phyloP scores from a whole-genome alignment of 1,140 invertebrate species.

The Dreissena polymorpha region DNA sequence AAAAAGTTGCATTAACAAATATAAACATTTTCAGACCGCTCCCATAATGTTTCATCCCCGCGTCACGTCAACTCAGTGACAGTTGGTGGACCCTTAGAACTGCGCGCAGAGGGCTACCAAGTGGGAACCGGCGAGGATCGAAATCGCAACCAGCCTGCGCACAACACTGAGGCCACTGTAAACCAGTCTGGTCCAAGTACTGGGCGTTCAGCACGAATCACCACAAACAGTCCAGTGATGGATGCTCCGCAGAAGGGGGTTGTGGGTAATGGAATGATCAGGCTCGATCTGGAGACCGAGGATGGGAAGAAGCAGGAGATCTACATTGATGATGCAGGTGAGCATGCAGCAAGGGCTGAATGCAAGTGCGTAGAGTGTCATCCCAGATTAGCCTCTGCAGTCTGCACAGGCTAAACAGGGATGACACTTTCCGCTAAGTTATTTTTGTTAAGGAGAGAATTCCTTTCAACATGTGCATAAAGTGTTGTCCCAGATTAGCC shows the following conservation, averaged over 20 bases:
- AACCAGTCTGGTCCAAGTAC: conserved; percentile 1
- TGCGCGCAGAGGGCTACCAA: conserved; percentile 45
- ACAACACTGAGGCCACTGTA: not conserved
- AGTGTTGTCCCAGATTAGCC: too few species aligned
- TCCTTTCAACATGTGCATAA: too few species aligned
- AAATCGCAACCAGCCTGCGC: not conserved
- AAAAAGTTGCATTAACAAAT: too few species aligned
- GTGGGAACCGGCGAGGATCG: conserved; percentile 23
- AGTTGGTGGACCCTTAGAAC: conserved; percentile 30
- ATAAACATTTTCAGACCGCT: conserved; percentile 10
- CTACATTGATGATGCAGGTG: conserved; percentile 49
- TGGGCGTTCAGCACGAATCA: not conserved
- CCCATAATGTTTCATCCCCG: not conserved
- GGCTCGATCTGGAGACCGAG: conserved; percentile 47
- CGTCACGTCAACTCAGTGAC: conserved; percentile 27
- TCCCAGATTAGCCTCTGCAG: too few species aligned
- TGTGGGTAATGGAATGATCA: conserved; percentile 20
- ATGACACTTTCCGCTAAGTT: too few species aligned
- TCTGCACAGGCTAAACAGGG: too few species aligned
- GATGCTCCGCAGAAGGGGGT: not conserved
- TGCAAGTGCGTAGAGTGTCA: too few species aligned
- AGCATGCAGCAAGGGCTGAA: too few species aligned
- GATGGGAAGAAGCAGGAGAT: conserved; percentile 52
- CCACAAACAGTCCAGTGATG: conserved; percentile 13
- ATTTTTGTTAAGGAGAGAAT: too few species aligned